These are phyloP conservation scores for Parazoanthus swiftii DNA, from an alignment of 92 coral and sea anemone species.

Conservation along the genomic window DNA sequence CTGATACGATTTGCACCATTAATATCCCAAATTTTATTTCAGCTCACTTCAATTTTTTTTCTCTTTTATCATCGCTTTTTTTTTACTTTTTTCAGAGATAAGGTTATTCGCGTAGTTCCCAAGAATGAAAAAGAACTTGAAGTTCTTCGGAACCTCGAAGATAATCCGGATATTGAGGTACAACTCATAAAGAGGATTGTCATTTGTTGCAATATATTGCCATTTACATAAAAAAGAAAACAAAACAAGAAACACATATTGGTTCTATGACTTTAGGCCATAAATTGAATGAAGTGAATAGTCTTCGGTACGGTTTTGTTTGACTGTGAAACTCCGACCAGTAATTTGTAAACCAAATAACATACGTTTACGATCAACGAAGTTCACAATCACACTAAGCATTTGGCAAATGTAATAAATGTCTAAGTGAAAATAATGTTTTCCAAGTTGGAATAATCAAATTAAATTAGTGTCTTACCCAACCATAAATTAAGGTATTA, in stretches of 20 bases:
- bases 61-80: background rate
- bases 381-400: too few species aligned
- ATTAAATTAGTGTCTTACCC: too few species aligned
- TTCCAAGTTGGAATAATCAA: too few species aligned
- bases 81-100: conserved; percentile 52
- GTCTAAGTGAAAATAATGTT: too few species aligned
- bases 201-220: background rate
- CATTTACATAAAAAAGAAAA: background rate
- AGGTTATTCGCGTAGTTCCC: conserved; percentile 70
- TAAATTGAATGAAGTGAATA: too few species aligned
- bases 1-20: background rate
- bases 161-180: conserved; percentile 48
- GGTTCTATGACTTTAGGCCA: background rate
- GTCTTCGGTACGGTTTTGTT: too few species aligned
- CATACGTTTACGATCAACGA: too few species aligned
- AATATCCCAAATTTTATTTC: background rate
- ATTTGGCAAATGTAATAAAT: too few species aligned
- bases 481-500: too few species aligned
- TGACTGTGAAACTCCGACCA: too few species aligned
- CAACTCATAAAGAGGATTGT: too few species aligned
- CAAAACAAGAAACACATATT: background rate
- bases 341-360: too few species aligned
- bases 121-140: conserved; percentile 48
- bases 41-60: background rate
- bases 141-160: conserved; percentile 40